Evolutionary conservation across 2,888 invertebrate species (phyloP).

Genomic region (Drosophila ezoana): DNA sequence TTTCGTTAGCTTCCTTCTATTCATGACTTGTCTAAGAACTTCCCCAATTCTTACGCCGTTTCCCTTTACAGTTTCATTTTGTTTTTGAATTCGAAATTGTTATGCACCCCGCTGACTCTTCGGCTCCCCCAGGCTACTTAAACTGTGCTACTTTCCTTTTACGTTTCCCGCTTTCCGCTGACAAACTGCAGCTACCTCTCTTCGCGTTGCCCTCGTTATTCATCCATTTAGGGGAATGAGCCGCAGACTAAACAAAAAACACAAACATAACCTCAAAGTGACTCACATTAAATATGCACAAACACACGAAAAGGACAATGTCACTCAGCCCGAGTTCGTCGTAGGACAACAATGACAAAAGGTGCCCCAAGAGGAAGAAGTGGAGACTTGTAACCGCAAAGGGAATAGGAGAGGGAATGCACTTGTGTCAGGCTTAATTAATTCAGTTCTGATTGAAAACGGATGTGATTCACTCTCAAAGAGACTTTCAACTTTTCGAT

Average conservation of each 20-base stretch:
- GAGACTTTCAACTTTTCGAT: conserved; percentile 29
- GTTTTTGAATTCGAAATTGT: conserved; percentile 66
- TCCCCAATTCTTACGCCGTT: conserved; percentile 14
- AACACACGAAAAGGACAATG: conserved; percentile 60
- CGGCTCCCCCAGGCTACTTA: not conserved
- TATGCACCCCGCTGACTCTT: conserved; percentile 53
- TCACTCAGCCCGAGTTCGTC: conserved; percentile 14
- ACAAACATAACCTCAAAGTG: conserved; percentile 64
- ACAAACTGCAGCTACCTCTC: conserved; percentile 30
- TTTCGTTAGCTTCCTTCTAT: conserved; percentile 62
- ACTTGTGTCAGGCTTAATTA: conserved; percentile 63
- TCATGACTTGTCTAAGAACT: conserved; percentile 21
- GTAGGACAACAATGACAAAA: conserved; percentile 26
- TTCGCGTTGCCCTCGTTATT: not conserved
- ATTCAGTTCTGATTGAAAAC: conserved; percentile 59
- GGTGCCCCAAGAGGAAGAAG: not conserved
- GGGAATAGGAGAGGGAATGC: conserved; percentile 29
- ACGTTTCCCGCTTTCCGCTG: conserved; percentile 28
- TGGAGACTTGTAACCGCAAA: not conserved
- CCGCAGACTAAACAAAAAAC: conserved; percentile 33
- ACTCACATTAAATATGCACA: conserved; percentile 65
- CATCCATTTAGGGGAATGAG: conserved; percentile 23
- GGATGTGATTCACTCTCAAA: conserved; percentile 25
- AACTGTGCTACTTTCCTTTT: conserved; percentile 53
- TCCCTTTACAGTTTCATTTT: conserved; percentile 50